Conservation (phyloP, 2,113 vertebrate genomes). For the Nettapus auritus region DNA sequence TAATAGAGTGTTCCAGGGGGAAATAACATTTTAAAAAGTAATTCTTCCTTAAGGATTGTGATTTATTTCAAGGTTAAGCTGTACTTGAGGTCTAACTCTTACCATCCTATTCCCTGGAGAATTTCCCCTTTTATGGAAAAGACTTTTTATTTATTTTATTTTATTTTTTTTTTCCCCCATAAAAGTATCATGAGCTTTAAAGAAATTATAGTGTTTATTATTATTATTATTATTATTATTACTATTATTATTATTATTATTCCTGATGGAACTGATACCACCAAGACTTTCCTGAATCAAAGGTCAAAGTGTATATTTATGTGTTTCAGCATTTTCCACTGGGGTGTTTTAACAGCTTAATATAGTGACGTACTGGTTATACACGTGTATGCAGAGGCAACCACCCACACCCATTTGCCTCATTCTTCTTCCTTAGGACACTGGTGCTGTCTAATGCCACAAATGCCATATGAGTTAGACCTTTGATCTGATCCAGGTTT, state of each 20-base stretch:
- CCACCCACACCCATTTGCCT: fast-evolving
- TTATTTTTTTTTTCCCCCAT: background rate
- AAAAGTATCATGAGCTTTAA: background rate
- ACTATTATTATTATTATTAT: background rate
- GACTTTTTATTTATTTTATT: no score
- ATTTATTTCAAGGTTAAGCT: background rate
- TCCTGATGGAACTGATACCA: background rate
- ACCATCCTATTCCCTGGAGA: background rate
- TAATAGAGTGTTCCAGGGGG: background rate
- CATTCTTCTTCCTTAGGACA: background rate
- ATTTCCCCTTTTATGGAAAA: background rate
- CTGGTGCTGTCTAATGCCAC: background rate
- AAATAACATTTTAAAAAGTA: background rate
- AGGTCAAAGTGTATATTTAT: background rate
- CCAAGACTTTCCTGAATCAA: background rate
- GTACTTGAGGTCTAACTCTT: background rate
- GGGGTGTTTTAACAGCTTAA: background rate
- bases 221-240: background rate
- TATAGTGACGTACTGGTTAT: fast-evolving
- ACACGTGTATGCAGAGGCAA: fast-evolving
- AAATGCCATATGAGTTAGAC: background rate
- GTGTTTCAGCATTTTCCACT: background rate
- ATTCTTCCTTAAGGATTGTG: background rate
- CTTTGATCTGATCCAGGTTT: background rate
- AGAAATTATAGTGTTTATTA: background rate